phyloP scores from a whole-genome alignment of 2,888 invertebrate species.

The Periphyllus acericola region DNA sequence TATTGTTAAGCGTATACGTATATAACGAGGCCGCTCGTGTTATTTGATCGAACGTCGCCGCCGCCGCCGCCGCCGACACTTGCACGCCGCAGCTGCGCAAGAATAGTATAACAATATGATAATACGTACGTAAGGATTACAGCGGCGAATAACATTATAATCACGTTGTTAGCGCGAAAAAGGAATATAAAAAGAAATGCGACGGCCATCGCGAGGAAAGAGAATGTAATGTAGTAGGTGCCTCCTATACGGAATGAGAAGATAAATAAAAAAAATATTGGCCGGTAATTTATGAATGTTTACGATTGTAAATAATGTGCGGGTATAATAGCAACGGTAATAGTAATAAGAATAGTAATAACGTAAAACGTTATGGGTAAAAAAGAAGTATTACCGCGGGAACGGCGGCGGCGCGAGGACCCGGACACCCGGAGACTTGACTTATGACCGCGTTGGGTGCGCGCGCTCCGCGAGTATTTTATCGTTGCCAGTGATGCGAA shows the following conservation, averaged over 20 bases:
- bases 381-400: too few relatives aligned
- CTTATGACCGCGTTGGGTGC: background rate
- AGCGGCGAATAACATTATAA: background rate
- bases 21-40: too few relatives aligned
- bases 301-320: constrained; percentile 58
- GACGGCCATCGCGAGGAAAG: background rate
- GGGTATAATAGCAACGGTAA: background rate
- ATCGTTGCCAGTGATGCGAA: constrained; percentile 20
- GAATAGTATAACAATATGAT: background rate
- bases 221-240: background rate
- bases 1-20: background rate
- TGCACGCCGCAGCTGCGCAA: background rate
- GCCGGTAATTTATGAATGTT: constrained; percentile 55
- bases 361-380: background rate
- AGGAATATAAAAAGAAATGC: constrained; percentile 16
- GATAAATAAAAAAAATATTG: constrained; percentile 30
- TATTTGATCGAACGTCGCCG: background rate
- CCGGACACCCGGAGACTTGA: constrained; percentile 1
- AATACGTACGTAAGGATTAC: background rate
- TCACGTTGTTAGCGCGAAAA: background rate
- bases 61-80: background rate
- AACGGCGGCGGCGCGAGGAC: background rate
- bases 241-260: background rate
- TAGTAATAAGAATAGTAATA: too few relatives aligned
- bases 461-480: background rate